phyloP scores from a whole-genome alignment of 2,888 invertebrate genomes.

The Caenorhabditis afra region DNA sequence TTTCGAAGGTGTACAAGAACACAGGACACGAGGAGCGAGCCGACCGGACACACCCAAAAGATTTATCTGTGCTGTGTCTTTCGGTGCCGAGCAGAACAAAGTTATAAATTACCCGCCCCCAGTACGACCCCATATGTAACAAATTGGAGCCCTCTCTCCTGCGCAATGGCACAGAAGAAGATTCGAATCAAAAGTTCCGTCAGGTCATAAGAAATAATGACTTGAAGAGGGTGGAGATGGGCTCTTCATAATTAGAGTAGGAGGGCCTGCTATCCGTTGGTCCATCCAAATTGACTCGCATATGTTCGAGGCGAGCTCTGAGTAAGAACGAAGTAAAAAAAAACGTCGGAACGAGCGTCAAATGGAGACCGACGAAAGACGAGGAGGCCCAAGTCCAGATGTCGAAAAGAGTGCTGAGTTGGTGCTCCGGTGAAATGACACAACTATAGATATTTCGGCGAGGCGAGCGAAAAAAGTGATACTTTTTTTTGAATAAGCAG shows the following conservation, averaged over 20 bases:
- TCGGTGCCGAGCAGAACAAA: slow-evolving; percentile 1
- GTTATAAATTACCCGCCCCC: slow-evolving; percentile 44
- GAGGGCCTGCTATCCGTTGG: no score
- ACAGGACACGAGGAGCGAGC: slow-evolving; percentile 1
- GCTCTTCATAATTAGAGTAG: slow-evolving; percentile 34
- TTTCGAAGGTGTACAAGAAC: slow-evolving; percentile 20
- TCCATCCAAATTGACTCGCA: slow-evolving; percentile 28
- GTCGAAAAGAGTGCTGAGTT: slow-evolving; percentile 1
- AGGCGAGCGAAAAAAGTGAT: slow-evolving; percentile 16
- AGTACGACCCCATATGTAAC: slow-evolving; percentile 44
- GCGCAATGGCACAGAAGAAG: slow-evolving; percentile 15
- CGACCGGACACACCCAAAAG: slow-evolving; percentile 16
- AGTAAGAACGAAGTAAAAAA: slow-evolving; percentile 44
- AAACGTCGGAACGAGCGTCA: slow-evolving; percentile 50
- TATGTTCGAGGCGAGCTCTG: slow-evolving; percentile 24
- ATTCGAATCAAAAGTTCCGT: slow-evolving; percentile 35
- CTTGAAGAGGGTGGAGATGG: neutral
- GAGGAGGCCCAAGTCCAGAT: slow-evolving; percentile 21
- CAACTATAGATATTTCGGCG: slow-evolving; percentile 28
- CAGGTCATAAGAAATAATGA: slow-evolving; percentile 11
- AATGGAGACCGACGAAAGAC: slow-evolving; percentile 52
- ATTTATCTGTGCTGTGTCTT: slow-evolving; percentile 33
- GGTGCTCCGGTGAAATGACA: slow-evolving; percentile 27
- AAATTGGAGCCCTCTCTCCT: slow-evolving; percentile 24
- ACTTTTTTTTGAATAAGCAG: slow-evolving; percentile 23